Evolutionary conservation across 2,113 vertebrate genomes (phyloP).

Genomic region (Chiloscyllium plagiosum): DNA sequence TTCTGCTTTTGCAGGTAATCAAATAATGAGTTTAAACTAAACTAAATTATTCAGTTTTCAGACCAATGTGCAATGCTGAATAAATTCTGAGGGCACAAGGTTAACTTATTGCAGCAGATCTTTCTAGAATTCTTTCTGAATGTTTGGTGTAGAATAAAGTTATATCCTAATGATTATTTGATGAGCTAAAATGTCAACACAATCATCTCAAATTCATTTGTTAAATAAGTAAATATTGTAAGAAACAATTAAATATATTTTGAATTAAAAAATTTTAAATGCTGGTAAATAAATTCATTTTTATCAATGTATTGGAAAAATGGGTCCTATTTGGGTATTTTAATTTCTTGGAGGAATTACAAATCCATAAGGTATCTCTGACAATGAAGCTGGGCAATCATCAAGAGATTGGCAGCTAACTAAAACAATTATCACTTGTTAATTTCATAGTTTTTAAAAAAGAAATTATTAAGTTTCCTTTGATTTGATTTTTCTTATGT

Average conservation of each 20-base stretch:
- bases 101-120: neutral
- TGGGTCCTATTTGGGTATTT: neutral
- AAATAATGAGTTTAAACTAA: neutral
- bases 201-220: neutral
- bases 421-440: neutral
- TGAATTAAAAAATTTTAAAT: neutral
- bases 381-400: neutral
- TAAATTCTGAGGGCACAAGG: neutral
- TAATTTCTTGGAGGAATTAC: neutral
- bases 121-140: neutral
- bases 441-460: neutral
- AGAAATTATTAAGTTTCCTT: neutral
- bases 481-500: neutral
- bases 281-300: neutral
- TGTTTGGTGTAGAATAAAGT: neutral
- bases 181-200: neutral
- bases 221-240: neutral
- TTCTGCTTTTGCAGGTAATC: neutral
- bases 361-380: neutral
- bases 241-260: neutral
- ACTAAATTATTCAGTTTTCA: neutral
- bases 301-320: neutral
- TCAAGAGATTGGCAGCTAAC: neutral
- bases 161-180: neutral
- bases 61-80: neutral